Base-by-base conservation (phyloP, 2,113 vertebrate species). In the Chinchilla lanigera region DNA sequence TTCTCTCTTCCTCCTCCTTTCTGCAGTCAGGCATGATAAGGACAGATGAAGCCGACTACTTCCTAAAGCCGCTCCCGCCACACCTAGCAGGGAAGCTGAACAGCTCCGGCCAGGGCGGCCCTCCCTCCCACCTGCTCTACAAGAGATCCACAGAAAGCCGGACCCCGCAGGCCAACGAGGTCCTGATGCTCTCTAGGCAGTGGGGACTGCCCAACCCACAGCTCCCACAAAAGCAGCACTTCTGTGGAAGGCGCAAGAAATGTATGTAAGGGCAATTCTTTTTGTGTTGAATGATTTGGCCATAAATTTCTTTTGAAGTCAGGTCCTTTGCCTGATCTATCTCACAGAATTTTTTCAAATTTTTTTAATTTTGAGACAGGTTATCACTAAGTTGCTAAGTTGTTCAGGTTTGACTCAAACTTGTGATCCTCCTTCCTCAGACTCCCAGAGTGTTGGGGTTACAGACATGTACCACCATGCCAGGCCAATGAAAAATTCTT, bases 211-310 rank as follows among this genome's bases (percentile, higher is more conserved):
- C 61, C 20, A 30, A 75, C 44, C 98, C 97, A 0, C 83, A 96
- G 63, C 97, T 96, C 94, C 98, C 47, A 73, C 98, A 98, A 89
- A 99, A 98, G 97, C 99, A 98, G 69, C 99, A 99, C 97, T 99
- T 99, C 98, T 99, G 99, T 47, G 99, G 99, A 97, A 99, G 99
- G 98, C 98, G 99, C 98, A 99, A 99, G 99, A 99, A 99, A 99
- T 99, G 99, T 99, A 99, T 98, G 99, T 99, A 99, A 99, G 99
- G 98, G 97, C 89, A 92, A 96, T 85, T 97, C 69, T 81, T 98
- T 96, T 80, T 95, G 44, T 86, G 94, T 83, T 97, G 86, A 16
- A 67, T 9, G 20, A 33, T 50, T 30, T 22, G 5, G 19, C 17
- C 12, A 0, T 41, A 19, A 84, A 10, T 4, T 50, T 14, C n/a